phyloP scores from a whole-genome alignment of 2,113 vertebrate species.

The Triplophysa siluroides region DNA sequence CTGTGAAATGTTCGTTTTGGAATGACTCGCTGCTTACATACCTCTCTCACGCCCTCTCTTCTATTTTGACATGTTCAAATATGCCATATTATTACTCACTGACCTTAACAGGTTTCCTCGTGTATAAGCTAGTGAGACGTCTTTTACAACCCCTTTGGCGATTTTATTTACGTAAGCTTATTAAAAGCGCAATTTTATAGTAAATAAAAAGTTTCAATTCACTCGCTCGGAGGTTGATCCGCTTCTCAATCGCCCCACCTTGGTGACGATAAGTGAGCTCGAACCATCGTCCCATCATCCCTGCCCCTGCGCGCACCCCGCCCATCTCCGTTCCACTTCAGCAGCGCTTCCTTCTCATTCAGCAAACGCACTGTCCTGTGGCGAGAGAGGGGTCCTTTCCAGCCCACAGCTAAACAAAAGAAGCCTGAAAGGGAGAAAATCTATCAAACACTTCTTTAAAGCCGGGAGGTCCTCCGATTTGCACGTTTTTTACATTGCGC shows the following conservation, averaged over 20 bases:
- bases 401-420: conserved; percentile 43
- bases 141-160: not conserved
- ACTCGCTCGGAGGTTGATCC: not conserved
- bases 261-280: conserved; percentile 44
- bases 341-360: conserved; percentile 50
- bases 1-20: conserved; percentile 64
- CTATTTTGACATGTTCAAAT: conserved; percentile 47
- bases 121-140: not conserved
- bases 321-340: conserved; percentile 50
- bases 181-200: not conserved
- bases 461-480: conserved; percentile 22
- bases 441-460: conserved; percentile 31
- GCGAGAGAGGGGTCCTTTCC: conserved; percentile 46
- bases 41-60: conserved; percentile 54
- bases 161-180: not conserved
- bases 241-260: conserved; percentile 6
- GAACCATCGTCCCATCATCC: conserved; percentile 12
- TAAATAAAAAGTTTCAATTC: not conserved
- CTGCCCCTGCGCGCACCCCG: conserved; percentile 39
- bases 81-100: conserved; percentile 30
- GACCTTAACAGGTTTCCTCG: not conserved
- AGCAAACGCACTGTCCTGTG: conserved; percentile 52
- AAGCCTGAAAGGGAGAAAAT: conserved; percentile 33
- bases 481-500: not conserved
- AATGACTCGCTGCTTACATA: conserved; percentile 62